Conservation (phyloP, 2,113 vertebrate species). For the Hystrix cristata region DNA sequence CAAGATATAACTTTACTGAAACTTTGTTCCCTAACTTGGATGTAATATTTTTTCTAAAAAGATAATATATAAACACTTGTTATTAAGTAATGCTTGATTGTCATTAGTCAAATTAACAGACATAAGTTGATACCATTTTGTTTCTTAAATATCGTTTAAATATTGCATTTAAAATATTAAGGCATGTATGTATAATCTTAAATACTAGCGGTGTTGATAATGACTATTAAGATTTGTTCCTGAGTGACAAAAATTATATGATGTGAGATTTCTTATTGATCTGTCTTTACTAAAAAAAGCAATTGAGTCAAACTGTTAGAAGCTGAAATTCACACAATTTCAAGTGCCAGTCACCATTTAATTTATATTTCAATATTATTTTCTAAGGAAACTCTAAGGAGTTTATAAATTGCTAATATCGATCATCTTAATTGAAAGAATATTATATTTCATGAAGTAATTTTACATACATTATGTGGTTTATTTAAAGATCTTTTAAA, state of each 20-base stretch:
- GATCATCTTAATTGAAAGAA: conserved; percentile 51
- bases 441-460: not conserved
- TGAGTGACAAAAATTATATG: not conserved
- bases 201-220: not conserved
- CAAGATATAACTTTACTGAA: not conserved
- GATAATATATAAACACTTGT: not conserved
- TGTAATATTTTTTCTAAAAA: conserved; percentile 7
- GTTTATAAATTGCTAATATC: not conserved
- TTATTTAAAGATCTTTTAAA: not conserved
- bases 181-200: not conserved
- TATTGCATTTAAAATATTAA: conserved; percentile 36
- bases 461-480: not conserved
- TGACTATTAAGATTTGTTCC: conserved; percentile 37
- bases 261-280: conserved; percentile 22
- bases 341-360: not conserved
- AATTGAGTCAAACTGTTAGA: conserved; percentile 13
- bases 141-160: conserved; percentile 33
- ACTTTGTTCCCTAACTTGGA: not conserved
- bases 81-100: not conserved
- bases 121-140: not conserved
- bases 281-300: conserved; percentile 42
- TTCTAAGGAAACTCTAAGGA: not conserved
- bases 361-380: conserved; percentile 51
- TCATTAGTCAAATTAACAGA: conserved; percentile 3
- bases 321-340: not conserved